Conservation (phyloP, 1,140 invertebrate species). For the Drosophila ercepeae region DNA sequence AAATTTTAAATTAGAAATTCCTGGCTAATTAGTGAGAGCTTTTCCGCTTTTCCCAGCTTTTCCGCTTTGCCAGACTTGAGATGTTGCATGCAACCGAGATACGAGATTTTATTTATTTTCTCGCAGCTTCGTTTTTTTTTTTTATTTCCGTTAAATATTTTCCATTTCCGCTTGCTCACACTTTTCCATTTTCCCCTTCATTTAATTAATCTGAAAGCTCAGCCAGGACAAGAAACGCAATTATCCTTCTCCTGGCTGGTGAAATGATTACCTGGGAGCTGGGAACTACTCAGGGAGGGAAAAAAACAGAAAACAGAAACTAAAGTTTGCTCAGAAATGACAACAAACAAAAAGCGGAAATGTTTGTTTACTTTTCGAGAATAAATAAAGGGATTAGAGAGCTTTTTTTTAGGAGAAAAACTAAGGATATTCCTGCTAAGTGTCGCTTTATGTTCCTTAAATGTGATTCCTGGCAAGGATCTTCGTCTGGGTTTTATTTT, state of each 20-base stretch:
- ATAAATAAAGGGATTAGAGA: too few species aligned
- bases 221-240: neutral
- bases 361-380: neutral
- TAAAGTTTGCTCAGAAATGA: neutral
- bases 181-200: conserved; percentile 34
- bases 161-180: conserved; percentile 56
- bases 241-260: neutral
- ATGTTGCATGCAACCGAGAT: conserved; percentile 54
- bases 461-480: conserved; percentile 4
- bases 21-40: conserved; percentile 51
- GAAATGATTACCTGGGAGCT: conserved; percentile 1
- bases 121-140: conserved; percentile 45
- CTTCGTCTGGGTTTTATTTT: conserved; percentile 52
- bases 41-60: too few species aligned
- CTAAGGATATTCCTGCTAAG: too few species aligned
- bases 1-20: conserved; percentile 51
- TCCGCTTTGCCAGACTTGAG: neutral
- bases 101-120: conserved; percentile 50
- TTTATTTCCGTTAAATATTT: conserved; percentile 57
- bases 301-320: neutral
- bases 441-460: too few species aligned
- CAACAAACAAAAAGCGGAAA: neutral
- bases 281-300: neutral
- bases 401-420: too few species aligned
- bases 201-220: conserved; percentile 48